Conservation (phyloP, 2,888 invertebrate species). For the Ochropleura leucogaster region DNA sequence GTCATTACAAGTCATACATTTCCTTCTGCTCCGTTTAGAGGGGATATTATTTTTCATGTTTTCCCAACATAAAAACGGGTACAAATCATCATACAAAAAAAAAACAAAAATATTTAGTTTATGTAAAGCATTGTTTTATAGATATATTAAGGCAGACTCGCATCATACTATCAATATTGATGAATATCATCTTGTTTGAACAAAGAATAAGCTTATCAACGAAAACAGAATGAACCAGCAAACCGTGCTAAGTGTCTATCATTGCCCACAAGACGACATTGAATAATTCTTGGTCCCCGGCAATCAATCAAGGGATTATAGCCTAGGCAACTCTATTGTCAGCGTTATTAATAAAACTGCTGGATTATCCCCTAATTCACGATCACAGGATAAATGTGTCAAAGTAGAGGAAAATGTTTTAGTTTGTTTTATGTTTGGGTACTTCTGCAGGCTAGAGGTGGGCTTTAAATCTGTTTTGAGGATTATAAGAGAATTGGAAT, state of each 20-base stretch:
- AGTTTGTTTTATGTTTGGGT: slow-evolving; percentile 40
- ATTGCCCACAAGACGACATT: slow-evolving; percentile 50
- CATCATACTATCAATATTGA: too few species aligned
- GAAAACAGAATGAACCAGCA: slow-evolving; percentile 31
- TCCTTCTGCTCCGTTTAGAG: too few species aligned
- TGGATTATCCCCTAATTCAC: slow-evolving; percentile 49
- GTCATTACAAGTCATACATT: too few species aligned
- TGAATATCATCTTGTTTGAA: not conserved
- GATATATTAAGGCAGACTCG: too few species aligned
- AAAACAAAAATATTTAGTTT: too few species aligned
- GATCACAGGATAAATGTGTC: slow-evolving; percentile 39
- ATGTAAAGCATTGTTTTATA: too few species aligned
- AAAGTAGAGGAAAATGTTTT: slow-evolving; percentile 36
- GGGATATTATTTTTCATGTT: too few species aligned
- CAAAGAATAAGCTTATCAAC: slow-evolving; percentile 27
- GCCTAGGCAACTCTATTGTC: slow-evolving; percentile 36
- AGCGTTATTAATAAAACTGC: slow-evolving; percentile 57
- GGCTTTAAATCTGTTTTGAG: slow-evolving; percentile 35
- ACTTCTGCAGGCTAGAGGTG: slow-evolving; percentile 30
- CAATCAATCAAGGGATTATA: slow-evolving; percentile 59
- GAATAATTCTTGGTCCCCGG: slow-evolving; percentile 46
- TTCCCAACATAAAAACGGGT: too few species aligned
- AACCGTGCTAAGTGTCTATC: slow-evolving; percentile 50
- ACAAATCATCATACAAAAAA: too few species aligned
- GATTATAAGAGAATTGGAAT: slow-evolving; percentile 9